These are phyloP conservation scores for Solea solea DNA, from an alignment of 2,113 vertebrate species.

Conservation along the genomic window DNA sequence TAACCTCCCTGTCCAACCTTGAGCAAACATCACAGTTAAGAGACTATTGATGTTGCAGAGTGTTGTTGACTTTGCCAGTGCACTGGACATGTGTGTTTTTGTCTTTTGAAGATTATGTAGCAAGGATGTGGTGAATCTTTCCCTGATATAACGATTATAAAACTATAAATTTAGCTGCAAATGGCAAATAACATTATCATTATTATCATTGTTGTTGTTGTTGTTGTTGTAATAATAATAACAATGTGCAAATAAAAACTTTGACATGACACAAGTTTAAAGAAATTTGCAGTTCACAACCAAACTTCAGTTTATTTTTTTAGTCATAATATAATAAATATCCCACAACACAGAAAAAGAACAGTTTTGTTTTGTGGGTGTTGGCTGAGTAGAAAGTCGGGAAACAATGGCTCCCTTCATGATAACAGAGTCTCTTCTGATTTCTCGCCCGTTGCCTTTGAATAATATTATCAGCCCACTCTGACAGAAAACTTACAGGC, in stretches of 20 bases:
- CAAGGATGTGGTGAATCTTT: too few species aligned
- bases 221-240: too few species aligned
- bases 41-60: background rate
- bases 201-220: too few species aligned
- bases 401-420: conserved; percentile 77
- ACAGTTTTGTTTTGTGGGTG: conserved; percentile 56
- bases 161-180: too few species aligned
- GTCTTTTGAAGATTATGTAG: background rate
- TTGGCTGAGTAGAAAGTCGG: conserved; percentile 40
- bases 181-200: too few species aligned
- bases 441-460: conserved; percentile 63
- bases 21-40: conserved; percentile 24
- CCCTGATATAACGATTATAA: too few species aligned
- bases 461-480: conserved; percentile 75
- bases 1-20: conserved; percentile 7
- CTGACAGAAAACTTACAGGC: conserved; percentile 37
- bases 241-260: too few species aligned
- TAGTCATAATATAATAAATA: background rate
- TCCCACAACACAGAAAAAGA: conserved; percentile 14
- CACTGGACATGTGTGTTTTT: background rate
- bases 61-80: background rate
- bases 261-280: too few species aligned
- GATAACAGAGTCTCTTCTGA: conserved; percentile 76
- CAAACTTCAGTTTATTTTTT: background rate
- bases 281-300: too few species aligned